Evolutionary conservation across 2,797 vertebrate species (phyloP), one percentile per base, ranked within the genome.

Genomic region (Brachymystax lenok): DNA sequence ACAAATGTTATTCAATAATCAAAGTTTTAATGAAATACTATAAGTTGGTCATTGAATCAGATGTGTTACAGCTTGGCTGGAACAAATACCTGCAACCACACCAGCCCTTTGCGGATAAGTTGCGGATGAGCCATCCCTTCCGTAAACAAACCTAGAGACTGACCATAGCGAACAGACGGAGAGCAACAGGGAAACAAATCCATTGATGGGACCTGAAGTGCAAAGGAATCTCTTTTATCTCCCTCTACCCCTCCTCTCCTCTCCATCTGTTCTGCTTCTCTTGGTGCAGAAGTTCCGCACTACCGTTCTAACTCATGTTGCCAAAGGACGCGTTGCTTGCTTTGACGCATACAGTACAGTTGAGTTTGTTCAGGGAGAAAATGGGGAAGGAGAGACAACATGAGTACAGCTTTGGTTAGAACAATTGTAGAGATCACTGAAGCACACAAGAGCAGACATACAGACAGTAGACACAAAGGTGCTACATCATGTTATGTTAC

Each of bases 241-340:
- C 21, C 28, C 35, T 63, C 56, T 10, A 6, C 5, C 8, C 19
- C 74, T 64, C 67, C 76, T 72, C 56, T 80, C 21, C 74, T 69
- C 67, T 69, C 74, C 35, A 69, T 77, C 75, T 28, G 40, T 66
- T 12, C 76, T 74, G 74, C 64, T 76, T 66, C 78, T 81, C 30
- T 75, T 78, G 24, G 14, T 17, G 2, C 19, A 56, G 14, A 56
- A 17, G 17, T 56, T 56, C 64, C 3, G 64, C 51, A 21, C 56
- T 54, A 72, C 77, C 82, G 77, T 83, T 77, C 77, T 74, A 78
- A 76, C 74, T 95, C 86, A 92, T 77, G 91, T 83, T 78, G 90
- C 88, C 77, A 88, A 73, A 76, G 84, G 88, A 88, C 82, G 87
- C 14, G 91, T 93, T 17, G 81, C 93, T 94, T 94, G 86, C 94